Evolutionary conservation across 2,797 vertebrate species (phyloP).

Genomic region (Gorsachius magnificus): DNA sequence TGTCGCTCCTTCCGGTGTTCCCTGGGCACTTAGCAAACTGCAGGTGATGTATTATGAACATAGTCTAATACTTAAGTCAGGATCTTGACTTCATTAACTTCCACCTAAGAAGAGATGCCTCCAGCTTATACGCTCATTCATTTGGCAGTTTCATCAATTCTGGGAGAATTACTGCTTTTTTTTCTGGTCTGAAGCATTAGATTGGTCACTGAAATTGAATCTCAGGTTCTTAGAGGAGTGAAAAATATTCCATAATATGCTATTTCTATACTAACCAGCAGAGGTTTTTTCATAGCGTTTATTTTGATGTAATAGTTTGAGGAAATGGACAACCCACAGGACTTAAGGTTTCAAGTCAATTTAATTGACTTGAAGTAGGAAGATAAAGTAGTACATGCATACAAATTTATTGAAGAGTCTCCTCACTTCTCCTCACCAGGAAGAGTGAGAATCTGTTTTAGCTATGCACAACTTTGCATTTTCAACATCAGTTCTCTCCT

Average conservation of each 20-base stretch:
- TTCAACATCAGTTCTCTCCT: neutral
- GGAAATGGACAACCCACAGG: neutral
- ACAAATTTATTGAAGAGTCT: neutral
- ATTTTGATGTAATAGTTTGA: neutral
- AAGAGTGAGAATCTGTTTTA: neutral
- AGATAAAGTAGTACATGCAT: neutral
- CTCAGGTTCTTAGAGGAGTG: neutral
- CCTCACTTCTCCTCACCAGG: neutral
- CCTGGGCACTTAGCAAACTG: neutral
- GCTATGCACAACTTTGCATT: neutral
- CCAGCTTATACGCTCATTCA: neutral
- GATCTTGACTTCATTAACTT: conserved; percentile 52
- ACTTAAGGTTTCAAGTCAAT: neutral
- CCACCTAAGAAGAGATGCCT: conserved; percentile 15
- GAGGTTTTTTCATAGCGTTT: neutral
- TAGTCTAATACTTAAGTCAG: conserved; percentile 1
- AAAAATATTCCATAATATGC: neutral
- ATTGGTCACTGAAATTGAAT: conserved; percentile 31
- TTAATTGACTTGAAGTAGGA: neutral
- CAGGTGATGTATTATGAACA: conserved; percentile 41
- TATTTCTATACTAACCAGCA: neutral
- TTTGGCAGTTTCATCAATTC: conserved; percentile 50
- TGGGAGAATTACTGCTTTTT: conserved; percentile 29
- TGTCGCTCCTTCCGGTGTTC: neutral
- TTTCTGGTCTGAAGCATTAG: conserved; percentile 9